Percentiles rank a stretch among this genome's conserved stretches.
Conservation (phyloP, 2,888 invertebrate species). For the Acanthopleura granulata region DNA sequence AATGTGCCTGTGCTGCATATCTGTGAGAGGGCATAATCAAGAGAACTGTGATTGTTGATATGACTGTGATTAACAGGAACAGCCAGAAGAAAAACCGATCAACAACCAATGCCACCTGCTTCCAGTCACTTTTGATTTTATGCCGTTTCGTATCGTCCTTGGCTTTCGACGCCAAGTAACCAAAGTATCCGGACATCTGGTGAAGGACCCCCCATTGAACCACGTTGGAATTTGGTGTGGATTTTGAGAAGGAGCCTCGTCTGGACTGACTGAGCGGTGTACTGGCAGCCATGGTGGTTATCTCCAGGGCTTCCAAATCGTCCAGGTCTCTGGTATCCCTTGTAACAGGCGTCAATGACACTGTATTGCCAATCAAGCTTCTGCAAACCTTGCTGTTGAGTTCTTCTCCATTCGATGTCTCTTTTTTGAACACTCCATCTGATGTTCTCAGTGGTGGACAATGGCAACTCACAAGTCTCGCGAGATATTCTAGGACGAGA, state of each 20-base stretch:
- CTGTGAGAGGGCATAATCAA: slow-evolving; percentile 28
- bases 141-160: slow-evolving; percentile 32
- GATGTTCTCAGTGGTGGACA: slow-evolving; percentile 27
- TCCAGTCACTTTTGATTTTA: slow-evolving; percentile 37
- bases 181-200: slow-evolving; percentile 24
- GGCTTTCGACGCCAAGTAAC: slow-evolving; percentile 33
- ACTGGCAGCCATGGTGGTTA: neutral
- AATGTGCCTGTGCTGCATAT: too few species aligned
- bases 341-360: slow-evolving; percentile 3
- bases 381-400: too few species aligned
- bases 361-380: neutral
- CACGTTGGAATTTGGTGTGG: neutral
- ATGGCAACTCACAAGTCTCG: slow-evolving; percentile 42
- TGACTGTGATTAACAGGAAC: slow-evolving; percentile 31
- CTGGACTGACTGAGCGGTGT: neutral
- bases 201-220: neutral
- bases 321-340: neutral
- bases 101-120: slow-evolving; percentile 35
- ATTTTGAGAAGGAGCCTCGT: neutral
- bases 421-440: too few species aligned
- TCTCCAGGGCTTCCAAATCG: neutral
- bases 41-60: slow-evolving; percentile 32
- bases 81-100: slow-evolving; percentile 39
- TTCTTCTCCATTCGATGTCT: too few species aligned
- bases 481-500: slow-evolving; percentile 33